A percentile compares a stretch with the other conserved stretches of the same genome.
Evolutionary conservation across 2,888 invertebrate species (phyloP).

Genomic region (Andrena trimmerana): DNA sequence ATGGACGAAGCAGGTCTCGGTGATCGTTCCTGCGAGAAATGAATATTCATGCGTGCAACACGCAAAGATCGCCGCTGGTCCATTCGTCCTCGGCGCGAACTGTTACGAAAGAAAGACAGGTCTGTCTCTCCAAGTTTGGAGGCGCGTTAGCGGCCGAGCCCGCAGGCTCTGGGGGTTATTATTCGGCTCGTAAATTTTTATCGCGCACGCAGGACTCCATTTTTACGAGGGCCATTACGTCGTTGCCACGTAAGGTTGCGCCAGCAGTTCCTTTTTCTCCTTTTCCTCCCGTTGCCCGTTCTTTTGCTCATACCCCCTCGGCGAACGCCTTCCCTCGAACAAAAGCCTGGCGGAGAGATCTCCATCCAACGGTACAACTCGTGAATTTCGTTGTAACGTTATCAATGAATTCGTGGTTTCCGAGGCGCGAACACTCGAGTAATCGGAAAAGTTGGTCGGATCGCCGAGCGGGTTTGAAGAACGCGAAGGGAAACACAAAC

Average conservation of each 20-base stretch:
- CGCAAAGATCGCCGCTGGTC: constrained; percentile 15
- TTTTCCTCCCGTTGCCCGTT: background rate
- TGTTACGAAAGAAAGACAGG: constrained; percentile 34
- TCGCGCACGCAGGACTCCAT: constrained; percentile 76
- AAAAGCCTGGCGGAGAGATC: constrained; percentile 6
- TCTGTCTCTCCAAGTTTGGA: constrained; percentile 52
- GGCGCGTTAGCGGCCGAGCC: constrained; percentile 27
- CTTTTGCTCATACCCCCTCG: background rate
- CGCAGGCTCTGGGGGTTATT: constrained; percentile 73
- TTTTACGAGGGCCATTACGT: constrained; percentile 80
- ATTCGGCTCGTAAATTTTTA: constrained; percentile 82
- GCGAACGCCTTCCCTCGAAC: constrained; percentile 12
- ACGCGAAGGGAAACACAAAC: constrained; percentile 8
- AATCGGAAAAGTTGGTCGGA: constrained; percentile 16
- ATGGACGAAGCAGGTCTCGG: background rate
- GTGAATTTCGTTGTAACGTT: background rate
- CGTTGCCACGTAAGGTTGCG: constrained; percentile 75
- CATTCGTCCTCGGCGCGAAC: constrained; percentile 21
- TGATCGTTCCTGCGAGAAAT: constrained; percentile 43
- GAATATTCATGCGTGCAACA: constrained; percentile 49
- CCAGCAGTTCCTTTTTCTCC: constrained; percentile 38
- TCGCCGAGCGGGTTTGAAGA: constrained; percentile 14
- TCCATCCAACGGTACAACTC: background rate
- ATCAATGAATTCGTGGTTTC: background rate
- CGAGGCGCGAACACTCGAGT: constrained; percentile 11